phyloP scores from a whole-genome alignment of 2,797 vertebrate genomes.

The Tiaroga cobitis region DNA sequence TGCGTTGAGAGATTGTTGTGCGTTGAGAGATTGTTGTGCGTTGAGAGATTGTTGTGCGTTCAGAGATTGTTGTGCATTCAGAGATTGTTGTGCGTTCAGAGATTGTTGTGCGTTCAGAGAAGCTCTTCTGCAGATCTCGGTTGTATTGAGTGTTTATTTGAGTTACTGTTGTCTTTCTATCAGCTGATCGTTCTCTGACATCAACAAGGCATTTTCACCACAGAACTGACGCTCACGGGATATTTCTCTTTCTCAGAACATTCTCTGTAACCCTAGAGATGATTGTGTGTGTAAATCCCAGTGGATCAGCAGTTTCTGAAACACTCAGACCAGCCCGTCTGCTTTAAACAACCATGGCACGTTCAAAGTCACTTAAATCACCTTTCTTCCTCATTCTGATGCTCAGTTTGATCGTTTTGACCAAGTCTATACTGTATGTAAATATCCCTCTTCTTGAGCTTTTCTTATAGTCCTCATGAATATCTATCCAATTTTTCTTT shows the following conservation, averaged over 20 bases:
- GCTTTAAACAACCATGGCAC: neutral
- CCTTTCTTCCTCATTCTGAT: neutral
- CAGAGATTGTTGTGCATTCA: too few species aligned
- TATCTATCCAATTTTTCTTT: neutral
- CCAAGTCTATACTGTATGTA: neutral
- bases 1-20: too few species aligned
- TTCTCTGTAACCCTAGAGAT: neutral
- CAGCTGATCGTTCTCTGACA: constrained; percentile 9
- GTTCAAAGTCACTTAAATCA: neutral
- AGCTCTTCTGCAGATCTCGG: neutral
- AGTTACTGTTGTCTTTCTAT: neutral
- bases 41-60: too few species aligned
- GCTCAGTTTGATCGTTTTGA: neutral
- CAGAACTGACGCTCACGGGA: neutral
- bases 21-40: too few species aligned
- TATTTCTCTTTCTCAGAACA: neutral
- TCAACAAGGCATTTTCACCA: constrained; percentile 40
- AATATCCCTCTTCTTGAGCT: too few species aligned
- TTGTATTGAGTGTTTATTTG: neutral
- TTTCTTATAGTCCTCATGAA: neutral
- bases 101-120: neutral
- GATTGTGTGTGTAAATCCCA: neutral
- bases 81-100: too few species aligned
- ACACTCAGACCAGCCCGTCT: neutral
- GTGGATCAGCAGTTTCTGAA: neutral